Percentiles rank a stretch among this genome's conserved stretches.
Conservation (phyloP, 1,140 invertebrate genomes). For the Bradynema listronoti region DNA sequence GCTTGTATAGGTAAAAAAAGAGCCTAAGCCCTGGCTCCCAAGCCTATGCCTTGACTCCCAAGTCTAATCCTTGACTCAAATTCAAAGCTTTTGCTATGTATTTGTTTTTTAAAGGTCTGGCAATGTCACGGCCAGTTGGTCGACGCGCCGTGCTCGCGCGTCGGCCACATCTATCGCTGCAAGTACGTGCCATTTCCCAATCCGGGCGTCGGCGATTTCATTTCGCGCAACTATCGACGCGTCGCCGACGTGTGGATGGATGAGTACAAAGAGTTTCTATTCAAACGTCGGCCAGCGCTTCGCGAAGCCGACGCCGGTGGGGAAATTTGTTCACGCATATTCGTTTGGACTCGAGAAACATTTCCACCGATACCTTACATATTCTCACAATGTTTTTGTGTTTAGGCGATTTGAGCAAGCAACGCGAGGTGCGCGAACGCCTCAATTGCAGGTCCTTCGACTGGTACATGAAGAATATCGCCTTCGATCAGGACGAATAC, state of each 20-base stretch:
- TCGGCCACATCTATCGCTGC: slow-evolving; percentile 62
- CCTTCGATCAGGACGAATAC: slow-evolving; percentile 74
- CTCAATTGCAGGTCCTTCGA: slow-evolving; percentile 83
- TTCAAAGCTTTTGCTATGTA: slow-evolving; percentile 6
- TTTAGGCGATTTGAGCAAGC: slow-evolving; percentile 72
- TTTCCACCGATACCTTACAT: not conserved
- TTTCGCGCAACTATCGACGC: slow-evolving; percentile 67
- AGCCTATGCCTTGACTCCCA: too few relatives aligned
- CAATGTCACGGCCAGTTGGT: slow-evolving; percentile 66
- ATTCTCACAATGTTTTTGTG: not conserved
- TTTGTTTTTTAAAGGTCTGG: slow-evolving; percentile 60
- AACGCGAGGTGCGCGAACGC: slow-evolving; percentile 69
- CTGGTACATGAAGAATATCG: slow-evolving; percentile 90
- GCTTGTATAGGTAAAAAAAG: too few relatives aligned
- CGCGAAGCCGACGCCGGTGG: slow-evolving; percentile 39
- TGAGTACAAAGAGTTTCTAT: slow-evolving; percentile 82
- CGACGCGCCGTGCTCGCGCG: slow-evolving; percentile 67
- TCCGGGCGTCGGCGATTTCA: slow-evolving; percentile 79
- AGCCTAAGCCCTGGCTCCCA: too few relatives aligned
- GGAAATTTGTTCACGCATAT: not conserved
- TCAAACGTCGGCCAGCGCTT: slow-evolving; percentile 63
- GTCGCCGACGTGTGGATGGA: slow-evolving; percentile 70
- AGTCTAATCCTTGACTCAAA: too few relatives aligned
- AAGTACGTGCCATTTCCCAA: slow-evolving; percentile 66
- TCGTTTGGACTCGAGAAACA: too few relatives aligned